Evolutionary conservation across 2,888 invertebrate species (phyloP).

Genomic region (Diloba caeruleocephala): DNA sequence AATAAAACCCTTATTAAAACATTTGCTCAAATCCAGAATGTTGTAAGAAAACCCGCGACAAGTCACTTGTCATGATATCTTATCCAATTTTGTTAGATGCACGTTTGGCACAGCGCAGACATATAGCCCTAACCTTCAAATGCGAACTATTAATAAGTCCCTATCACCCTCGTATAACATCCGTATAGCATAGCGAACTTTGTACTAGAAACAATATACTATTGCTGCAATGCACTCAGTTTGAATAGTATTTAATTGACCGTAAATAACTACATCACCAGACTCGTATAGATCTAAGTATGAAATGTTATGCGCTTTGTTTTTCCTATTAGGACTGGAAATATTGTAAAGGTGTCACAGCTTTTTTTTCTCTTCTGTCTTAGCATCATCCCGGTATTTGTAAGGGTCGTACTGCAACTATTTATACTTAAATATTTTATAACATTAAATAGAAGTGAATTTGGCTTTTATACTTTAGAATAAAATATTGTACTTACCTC

Average conservation of each 20-base stretch:
- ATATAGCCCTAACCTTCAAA: slow-evolving; percentile 79
- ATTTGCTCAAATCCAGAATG: background rate
- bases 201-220: slow-evolving; percentile 71
- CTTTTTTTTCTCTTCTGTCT: no score
- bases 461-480: no score
- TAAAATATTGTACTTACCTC: no score
- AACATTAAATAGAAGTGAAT: no score
- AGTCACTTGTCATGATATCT: slow-evolving; percentile 10
- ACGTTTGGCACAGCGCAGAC: slow-evolving; percentile 62
- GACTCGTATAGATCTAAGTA: slow-evolving; percentile 9
- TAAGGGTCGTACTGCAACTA: no score
- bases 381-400: no score
- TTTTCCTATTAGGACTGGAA: slow-evolving; percentile 5
- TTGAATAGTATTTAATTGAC: slow-evolving; percentile 64
- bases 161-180: slow-evolving; percentile 63
- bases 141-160: slow-evolving; percentile 76
- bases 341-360: slow-evolving; percentile 14
- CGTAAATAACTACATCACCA: slow-evolving; percentile 38
- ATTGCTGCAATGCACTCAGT: slow-evolving; percentile 56
- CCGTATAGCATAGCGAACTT: slow-evolving; percentile 75
- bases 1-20: background rate
- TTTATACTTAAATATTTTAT: no score
- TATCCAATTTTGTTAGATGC: slow-evolving; percentile 37
- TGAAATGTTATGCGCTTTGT: slow-evolving; percentile 14
- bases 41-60: slow-evolving; percentile 6